Evolutionary conservation across 2,888 invertebrate genomes (phyloP).

Genomic region (Pollenia griseotomentosa): DNA sequence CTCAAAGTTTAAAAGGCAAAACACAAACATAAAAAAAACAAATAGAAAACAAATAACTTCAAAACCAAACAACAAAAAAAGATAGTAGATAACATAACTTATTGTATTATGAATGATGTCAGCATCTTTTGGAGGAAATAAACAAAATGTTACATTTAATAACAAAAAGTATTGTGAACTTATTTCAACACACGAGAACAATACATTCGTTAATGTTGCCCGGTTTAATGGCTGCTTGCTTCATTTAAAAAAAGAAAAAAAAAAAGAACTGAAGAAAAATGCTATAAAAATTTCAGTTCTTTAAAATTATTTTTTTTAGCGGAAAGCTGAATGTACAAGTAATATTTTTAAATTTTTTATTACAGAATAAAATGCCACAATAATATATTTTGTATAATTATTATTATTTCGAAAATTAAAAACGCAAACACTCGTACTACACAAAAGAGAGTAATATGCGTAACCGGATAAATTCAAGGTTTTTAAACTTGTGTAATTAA

Average conservation of each 20-base stretch:
- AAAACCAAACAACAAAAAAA: constrained; percentile 11
- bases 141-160: constrained; percentile 25
- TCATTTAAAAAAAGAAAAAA: not conserved
- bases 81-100: constrained; percentile 45
- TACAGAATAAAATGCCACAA: constrained; percentile 30
- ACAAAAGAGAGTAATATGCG: constrained; percentile 42
- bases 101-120: constrained; percentile 63
- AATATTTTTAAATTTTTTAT: constrained; percentile 13
- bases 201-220: constrained; percentile 5
- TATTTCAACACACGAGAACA: constrained; percentile 52
- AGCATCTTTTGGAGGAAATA: constrained; percentile 56
- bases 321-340: not conserved
- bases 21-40: not conserved
- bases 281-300: not conserved
- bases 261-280: not conserved
- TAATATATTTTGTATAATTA: constrained; percentile 8
- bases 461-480: constrained; percentile 61
- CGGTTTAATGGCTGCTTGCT: constrained; percentile 59
- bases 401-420: constrained; percentile 23
- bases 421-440: constrained; percentile 27
- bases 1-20: not conserved
- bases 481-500: constrained; percentile 56
- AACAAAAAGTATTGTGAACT: constrained; percentile 54
- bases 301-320: too few relatives aligned
- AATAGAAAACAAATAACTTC: not conserved